A percentile compares a stretch with the other conserved stretches of the same genome.
Conservation (phyloP, 2,113 vertebrate species). For the Fulica atra region DNA sequence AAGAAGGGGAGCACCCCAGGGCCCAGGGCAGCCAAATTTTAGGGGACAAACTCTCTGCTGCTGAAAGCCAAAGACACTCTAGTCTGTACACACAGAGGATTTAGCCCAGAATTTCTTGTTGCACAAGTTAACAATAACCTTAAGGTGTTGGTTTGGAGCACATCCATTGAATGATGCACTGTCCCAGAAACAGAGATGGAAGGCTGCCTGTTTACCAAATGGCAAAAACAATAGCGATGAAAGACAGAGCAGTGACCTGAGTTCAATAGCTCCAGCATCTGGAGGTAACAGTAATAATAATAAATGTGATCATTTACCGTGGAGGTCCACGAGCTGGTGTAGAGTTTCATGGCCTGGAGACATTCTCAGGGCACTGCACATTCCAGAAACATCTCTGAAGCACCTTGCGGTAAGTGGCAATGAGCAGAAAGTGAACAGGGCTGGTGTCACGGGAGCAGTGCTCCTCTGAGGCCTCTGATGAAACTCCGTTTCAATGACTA, state of each 20-base stretch:
- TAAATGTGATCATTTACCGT: background rate
- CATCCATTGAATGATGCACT: background rate
- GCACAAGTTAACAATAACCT: background rate
- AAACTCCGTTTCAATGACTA: background rate
- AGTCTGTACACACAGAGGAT: background rate
- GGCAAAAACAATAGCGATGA: background rate
- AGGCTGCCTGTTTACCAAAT: background rate
- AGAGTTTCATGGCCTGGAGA: conserved; percentile 26
- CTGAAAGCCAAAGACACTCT: background rate
- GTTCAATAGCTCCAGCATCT: background rate
- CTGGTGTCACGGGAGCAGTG: background rate
- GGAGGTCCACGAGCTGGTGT: background rate
- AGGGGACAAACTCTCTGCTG: background rate
- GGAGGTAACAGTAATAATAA: conserved; percentile 13
- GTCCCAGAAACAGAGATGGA: background rate
- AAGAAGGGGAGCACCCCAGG: background rate
- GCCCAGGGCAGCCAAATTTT: background rate
- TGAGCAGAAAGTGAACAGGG: background rate
- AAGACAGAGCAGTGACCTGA: background rate
- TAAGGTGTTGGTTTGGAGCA: background rate
- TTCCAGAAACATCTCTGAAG: conserved; percentile 1
- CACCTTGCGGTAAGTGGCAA: background rate
- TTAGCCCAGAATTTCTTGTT: background rate
- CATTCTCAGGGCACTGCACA: background rate
- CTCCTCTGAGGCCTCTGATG: background rate